Conservation (phyloP, 1,140 invertebrate genomes). For the Homalodisca vitripennis region DNA sequence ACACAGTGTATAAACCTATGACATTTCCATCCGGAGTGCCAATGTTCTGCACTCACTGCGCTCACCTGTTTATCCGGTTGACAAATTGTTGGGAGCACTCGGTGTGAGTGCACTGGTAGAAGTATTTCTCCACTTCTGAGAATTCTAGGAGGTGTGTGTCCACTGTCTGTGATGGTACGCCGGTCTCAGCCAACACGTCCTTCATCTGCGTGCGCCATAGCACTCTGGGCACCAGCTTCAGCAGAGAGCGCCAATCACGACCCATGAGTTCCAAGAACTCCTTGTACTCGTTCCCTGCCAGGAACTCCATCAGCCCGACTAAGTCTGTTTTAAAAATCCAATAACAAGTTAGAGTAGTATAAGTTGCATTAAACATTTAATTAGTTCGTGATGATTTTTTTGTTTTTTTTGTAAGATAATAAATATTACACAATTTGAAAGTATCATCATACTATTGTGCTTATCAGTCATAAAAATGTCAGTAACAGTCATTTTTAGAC, state of each 20-base stretch:
- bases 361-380: neutral
- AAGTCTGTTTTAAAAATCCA: constrained; percentile 55
- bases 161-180: constrained; percentile 52
- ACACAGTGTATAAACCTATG: no score
- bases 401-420: neutral
- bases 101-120: constrained; percentile 53
- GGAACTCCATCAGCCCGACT: constrained; percentile 68
- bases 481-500: no score
- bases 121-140: constrained; percentile 54
- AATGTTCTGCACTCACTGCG: no score
- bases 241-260: constrained; percentile 49
- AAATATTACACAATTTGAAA: neutral
- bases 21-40: no score
- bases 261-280: constrained; percentile 41
- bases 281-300: constrained; percentile 61
- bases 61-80: constrained; percentile 36
- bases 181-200: constrained; percentile 57
- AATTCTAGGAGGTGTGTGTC: constrained; percentile 51
- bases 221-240: constrained; percentile 56
- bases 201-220: constrained; percentile 70
- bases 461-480: no score
- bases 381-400: neutral
- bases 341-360: no score
- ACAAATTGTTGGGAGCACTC: constrained; percentile 45
- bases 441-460: neutral